Evolutionary conservation across 53 echinoderm and acorn worm genomes (phyloP).

Genomic region (Luidia sarsii): DNA sequence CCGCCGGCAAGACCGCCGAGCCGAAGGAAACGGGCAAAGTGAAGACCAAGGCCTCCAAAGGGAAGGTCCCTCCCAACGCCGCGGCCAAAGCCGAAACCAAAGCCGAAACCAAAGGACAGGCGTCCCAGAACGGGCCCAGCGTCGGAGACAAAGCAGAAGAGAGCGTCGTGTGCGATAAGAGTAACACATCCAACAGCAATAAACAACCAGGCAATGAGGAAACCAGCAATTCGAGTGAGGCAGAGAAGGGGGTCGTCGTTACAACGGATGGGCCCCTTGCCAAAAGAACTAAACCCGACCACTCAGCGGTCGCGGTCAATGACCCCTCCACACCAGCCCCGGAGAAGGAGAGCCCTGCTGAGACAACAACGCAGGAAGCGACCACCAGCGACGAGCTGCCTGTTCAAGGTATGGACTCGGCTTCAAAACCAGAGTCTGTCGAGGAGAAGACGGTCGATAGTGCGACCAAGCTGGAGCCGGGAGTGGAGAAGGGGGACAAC

Average conservation of each 20-base stretch:
- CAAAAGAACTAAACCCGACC: constrained; percentile 36
- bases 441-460: neutral
- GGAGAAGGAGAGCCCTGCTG: constrained; percentile 7
- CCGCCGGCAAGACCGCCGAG: neutral
- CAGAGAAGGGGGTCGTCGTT: neutral
- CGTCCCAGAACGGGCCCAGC: constrained; percentile 37
- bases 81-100: neutral
- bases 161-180: constrained; percentile 26
- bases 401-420: neutral
- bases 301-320: neutral
- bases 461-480: constrained; percentile 7
- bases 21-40: constrained; percentile 3
- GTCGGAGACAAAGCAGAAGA: constrained; percentile 24
- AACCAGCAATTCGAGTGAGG: constrained; percentile 18
- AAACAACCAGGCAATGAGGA: constrained; percentile 50
- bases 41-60: constrained; percentile 11
- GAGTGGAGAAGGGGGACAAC: neutral
- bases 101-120: neutral
- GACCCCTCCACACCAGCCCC: neutral
- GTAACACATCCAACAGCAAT: constrained; percentile 42
- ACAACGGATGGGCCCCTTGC: neutral
- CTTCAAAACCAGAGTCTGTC: neutral
- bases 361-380: neutral
- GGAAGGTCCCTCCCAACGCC: neutral
- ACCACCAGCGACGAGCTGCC: neutral